phyloP scores from a whole-genome alignment of 2,888 invertebrate genomes.

The Phalera bucephala region DNA sequence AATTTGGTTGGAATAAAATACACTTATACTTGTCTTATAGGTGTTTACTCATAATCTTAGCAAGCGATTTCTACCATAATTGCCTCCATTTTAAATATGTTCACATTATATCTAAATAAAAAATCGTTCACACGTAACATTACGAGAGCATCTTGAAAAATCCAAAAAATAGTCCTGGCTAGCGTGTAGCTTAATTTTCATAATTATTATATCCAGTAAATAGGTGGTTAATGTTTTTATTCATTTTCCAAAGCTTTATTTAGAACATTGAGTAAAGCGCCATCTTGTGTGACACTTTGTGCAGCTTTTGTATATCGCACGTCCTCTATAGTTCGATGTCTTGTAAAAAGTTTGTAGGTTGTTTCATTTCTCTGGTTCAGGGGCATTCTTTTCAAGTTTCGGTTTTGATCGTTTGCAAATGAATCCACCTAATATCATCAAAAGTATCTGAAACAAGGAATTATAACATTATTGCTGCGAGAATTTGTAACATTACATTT shows the following conservation, averaged over 20 bases:
- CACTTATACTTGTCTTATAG: neutral
- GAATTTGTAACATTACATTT: no score
- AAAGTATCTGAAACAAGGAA: conserved; percentile 17
- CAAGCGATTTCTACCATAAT: neutral
- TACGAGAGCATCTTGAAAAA: neutral
- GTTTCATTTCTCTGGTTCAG: conserved; percentile 1
- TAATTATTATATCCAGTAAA: no score
- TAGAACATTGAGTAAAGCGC: conserved; percentile 5
- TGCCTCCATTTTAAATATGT: neutral
- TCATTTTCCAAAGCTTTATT: neutral
- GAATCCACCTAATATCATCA: conserved; percentile 17
- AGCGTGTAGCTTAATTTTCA: no score
- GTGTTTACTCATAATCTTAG: neutral
- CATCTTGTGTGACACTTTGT: conserved; percentile 18
- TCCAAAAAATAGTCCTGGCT: no score
- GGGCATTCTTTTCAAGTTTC: neutral
- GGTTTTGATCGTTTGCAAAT: conserved; percentile 2
- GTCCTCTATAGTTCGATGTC: neutral
- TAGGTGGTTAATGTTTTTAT: no score
- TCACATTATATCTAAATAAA: neutral
- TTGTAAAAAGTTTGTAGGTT: neutral
- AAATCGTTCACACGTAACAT: neutral
- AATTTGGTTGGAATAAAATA: neutral
- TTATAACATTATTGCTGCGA: no score
- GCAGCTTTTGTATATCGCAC: conserved; percentile 6